phyloP scores from a whole-genome alignment of 2,113 vertebrate species.

The Cephalopterus ornatus region DNA sequence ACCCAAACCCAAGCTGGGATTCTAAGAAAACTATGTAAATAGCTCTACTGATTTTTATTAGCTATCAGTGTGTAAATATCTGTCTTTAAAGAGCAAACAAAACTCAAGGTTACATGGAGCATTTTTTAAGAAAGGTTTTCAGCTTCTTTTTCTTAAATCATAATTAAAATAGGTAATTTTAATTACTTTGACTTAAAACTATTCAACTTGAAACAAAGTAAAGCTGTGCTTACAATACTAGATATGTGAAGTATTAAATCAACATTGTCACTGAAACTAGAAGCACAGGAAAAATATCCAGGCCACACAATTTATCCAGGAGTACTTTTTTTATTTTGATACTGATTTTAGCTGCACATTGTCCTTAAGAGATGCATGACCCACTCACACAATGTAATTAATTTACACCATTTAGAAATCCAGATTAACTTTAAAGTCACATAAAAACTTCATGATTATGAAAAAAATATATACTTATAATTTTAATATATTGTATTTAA shows the following conservation, averaged over 20 bases:
- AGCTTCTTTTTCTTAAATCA: background rate
- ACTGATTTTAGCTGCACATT: background rate
- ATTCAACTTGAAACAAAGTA: background rate
- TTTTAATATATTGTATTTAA: background rate
- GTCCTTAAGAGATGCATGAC: background rate
- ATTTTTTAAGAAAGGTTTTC: background rate
- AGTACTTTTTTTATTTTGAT: background rate
- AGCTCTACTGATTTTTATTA: background rate
- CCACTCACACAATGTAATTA: background rate
- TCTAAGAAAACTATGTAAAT: background rate
- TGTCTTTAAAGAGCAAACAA: background rate
- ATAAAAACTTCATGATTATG: background rate
- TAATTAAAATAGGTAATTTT: background rate
- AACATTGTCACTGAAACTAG: background rate
- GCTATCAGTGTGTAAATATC: background rate
- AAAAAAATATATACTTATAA: background rate
- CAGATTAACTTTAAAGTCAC: background rate
- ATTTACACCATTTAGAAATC: background rate
- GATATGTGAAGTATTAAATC: background rate
- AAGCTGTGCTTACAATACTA: background rate
- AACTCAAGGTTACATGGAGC: fast-evolving
- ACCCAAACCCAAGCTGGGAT: background rate
- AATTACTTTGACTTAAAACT: background rate
- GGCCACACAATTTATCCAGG: background rate
- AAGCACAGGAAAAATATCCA: background rate